Evolutionary conservation across 2,888 invertebrate genomes (phyloP).

Genomic region (Melieria crassipennis): DNA sequence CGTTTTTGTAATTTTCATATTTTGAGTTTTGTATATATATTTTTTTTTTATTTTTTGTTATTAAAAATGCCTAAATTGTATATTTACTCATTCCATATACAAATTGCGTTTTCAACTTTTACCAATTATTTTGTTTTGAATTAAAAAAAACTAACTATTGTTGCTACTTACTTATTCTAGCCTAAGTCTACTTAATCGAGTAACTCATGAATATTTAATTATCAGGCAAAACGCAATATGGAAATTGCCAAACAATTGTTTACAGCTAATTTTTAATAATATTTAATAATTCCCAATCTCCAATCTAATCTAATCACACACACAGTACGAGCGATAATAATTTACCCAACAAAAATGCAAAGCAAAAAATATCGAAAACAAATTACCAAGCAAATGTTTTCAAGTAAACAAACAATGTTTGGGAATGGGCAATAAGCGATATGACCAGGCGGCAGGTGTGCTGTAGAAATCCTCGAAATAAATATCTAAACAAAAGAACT

Average conservation of each 20-base stretch:
- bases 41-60: neutral
- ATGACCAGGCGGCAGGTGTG: constrained; percentile 75
- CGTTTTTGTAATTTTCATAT: neutral
- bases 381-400: constrained; percentile 16
- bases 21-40: constrained; percentile 10
- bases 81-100: neutral
- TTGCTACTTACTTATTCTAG: constrained; percentile 36
- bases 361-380: constrained; percentile 39
- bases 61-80: neutral
- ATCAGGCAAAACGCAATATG: constrained; percentile 30
- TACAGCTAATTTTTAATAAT: neutral
- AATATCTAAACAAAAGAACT: constrained; percentile 61
- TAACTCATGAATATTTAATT: neutral
- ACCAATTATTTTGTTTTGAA: constrained; percentile 35
- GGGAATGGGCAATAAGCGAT: constrained; percentile 79
- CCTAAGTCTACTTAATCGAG: constrained; percentile 33
- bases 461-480: constrained; percentile 67
- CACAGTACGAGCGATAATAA: constrained; percentile 27
- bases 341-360: constrained; percentile 23
- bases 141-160: neutral
- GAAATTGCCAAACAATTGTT: constrained; percentile 26
- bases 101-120: constrained; percentile 26
- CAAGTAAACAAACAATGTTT: constrained; percentile 58
- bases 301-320: constrained; percentile 23
- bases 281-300: neutral